phyloP scores from a whole-genome alignment of 2,888 invertebrate genomes.

The Oscheius onirici region DNA sequence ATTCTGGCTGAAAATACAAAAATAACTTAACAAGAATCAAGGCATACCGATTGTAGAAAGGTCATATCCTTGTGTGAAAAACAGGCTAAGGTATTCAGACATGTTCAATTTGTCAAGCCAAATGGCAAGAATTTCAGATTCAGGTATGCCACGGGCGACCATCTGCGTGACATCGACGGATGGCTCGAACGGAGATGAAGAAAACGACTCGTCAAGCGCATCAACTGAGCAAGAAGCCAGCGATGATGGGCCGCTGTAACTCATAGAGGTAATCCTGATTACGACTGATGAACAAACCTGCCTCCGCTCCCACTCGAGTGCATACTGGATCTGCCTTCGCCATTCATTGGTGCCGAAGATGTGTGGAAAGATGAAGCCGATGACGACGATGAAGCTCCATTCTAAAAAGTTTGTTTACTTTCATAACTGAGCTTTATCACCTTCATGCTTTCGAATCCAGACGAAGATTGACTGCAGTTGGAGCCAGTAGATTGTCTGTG shows the following conservation, averaged over 20 bases:
- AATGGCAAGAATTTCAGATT: slow-evolving; percentile 89
- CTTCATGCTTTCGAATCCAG: slow-evolving; percentile 60
- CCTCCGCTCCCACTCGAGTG: slow-evolving; percentile 38
- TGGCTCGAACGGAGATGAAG: slow-evolving; percentile 37
- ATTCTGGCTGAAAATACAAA: slow-evolving; percentile 80
- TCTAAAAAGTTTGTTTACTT: slow-evolving; percentile 14
- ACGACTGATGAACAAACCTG: slow-evolving; percentile 4
- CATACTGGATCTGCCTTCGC: slow-evolving; percentile 27
- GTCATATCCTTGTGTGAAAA: slow-evolving; percentile 92
- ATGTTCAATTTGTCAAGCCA: slow-evolving; percentile 93
- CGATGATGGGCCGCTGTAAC: slow-evolving; percentile 44
- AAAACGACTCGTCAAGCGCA: slow-evolving; percentile 78
- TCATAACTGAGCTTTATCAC: slow-evolving; percentile 22
- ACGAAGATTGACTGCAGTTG: slow-evolving; percentile 53
- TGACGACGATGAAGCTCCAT: slow-evolving; percentile 39
- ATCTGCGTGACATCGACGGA: slow-evolving; percentile 73
- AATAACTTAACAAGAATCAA: not conserved
- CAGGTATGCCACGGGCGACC: slow-evolving; percentile 80
- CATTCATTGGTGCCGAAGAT: slow-evolving; percentile 24
- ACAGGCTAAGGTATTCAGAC: slow-evolving; percentile 92
- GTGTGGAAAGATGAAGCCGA: slow-evolving; percentile 35
- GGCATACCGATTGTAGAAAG: slow-evolving; percentile 83
- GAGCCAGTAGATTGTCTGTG: slow-evolving; percentile 50
- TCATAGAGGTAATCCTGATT: not conserved
- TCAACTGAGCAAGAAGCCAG: slow-evolving; percentile 74